These are phyloP conservation scores for Ailurus styani DNA, from an alignment of 2,113 vertebrate genomes.

Conservation along the genomic window DNA sequence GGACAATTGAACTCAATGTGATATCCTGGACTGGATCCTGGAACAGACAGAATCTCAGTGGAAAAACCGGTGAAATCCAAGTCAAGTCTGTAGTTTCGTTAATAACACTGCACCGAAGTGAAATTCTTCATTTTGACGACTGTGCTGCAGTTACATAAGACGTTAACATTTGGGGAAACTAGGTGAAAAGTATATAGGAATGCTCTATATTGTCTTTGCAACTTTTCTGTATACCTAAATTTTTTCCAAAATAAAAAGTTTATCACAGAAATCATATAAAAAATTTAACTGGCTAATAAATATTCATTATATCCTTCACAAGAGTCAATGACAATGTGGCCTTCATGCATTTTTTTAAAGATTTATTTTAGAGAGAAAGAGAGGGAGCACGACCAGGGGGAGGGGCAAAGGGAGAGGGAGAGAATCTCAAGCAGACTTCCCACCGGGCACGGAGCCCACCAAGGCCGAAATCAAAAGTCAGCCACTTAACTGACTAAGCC, in stretches of 20 bases:
- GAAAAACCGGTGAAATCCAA: neutral
- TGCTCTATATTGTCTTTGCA: neutral
- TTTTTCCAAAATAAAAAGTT: neutral
- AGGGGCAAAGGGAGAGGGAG: neutral
- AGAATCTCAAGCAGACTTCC: neutral
- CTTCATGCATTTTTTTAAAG: neutral
- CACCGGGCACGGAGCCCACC: neutral
- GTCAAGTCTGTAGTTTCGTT: neutral
- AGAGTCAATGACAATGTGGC: neutral
- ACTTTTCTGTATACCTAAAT: neutral
- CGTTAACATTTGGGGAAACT: neutral
- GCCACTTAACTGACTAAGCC: neutral
- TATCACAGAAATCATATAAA: neutral
- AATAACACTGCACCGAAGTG: neutral
- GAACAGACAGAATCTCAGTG: neutral
- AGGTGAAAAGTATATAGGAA: neutral
- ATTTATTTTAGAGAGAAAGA: neutral
- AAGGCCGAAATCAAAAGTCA: neutral
- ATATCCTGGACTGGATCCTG: neutral
- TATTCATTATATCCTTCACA: neutral
- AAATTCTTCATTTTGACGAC: neutral
- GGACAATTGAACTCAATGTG: accelerated
- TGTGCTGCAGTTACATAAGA: neutral
- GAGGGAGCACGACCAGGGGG: neutral
- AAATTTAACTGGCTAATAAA: neutral